Percentiles rank a stretch among this genome's conserved stretches.
Evolutionary conservation across 2,888 invertebrate species (phyloP).

Genomic region (Operophtera brumata): DNA sequence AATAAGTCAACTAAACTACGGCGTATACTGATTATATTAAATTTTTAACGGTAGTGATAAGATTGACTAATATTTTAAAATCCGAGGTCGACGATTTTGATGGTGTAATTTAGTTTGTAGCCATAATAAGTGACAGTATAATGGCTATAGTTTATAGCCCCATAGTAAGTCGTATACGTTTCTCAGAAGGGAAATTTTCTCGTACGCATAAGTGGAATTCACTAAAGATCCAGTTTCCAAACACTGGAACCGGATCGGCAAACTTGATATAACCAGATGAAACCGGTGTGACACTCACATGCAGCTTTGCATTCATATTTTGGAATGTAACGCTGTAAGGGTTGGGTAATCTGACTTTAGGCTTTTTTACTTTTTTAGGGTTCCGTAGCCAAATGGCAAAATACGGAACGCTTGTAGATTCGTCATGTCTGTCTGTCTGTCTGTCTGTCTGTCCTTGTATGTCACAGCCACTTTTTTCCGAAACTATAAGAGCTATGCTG

Average conservation of each 20-base stretch:
- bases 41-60: too few species aligned
- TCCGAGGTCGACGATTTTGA: too few species aligned
- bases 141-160: not conserved
- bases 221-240: conserved; percentile 31
- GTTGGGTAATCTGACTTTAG: not conserved
- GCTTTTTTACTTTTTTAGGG: not conserved
- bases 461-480: too few species aligned
- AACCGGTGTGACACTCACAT: conserved; percentile 14
- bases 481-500: too few species aligned
- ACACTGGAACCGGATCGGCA: conserved; percentile 23
- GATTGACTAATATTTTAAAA: too few species aligned
- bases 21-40: too few species aligned
- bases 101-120: too few species aligned
- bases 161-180: not conserved
- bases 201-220: conserved; percentile 20
- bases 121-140: not conserved
- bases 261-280: conserved; percentile 22
- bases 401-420: too few species aligned
- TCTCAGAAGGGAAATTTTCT: conserved; percentile 21
- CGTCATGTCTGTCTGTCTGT: too few species aligned
- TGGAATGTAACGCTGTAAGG: conserved; percentile 3
- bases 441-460: too few species aligned
- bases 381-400: too few species aligned
- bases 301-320: conserved; percentile 19
- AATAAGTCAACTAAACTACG: too few species aligned